Evolutionary conservation across 1,140 invertebrate species (phyloP).

Genomic region (Apolygus lucorum): DNA sequence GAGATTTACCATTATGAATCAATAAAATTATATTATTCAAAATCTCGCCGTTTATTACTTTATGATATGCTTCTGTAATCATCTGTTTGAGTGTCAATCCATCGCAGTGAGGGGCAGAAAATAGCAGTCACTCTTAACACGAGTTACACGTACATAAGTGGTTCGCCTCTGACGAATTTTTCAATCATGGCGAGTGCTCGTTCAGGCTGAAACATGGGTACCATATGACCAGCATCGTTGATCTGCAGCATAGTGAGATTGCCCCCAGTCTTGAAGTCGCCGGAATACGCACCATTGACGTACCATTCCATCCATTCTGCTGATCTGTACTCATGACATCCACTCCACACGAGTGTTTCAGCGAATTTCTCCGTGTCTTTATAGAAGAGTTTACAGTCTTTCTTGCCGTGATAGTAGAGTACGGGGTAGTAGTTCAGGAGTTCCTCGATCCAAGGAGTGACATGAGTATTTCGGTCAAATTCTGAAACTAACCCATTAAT

Average conservation of each 20-base stretch:
- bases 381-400: constrained; percentile 77
- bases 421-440: constrained; percentile 58
- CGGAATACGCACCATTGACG: constrained; percentile 25
- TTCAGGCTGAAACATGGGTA: constrained; percentile 69
- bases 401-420: constrained; percentile 62
- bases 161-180: constrained; percentile 59
- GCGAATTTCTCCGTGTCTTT: constrained; percentile 60
- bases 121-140: too few species aligned
- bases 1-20: too few species aligned
- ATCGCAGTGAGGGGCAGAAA: too few species aligned
- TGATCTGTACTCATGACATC: constrained; percentile 52
- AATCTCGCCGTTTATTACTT: too few species aligned
- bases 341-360: constrained; percentile 53
- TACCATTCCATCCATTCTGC: constrained; percentile 43
- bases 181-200: constrained; percentile 68
- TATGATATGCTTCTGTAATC: too few species aligned
- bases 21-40: too few species aligned
- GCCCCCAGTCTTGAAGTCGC: constrained; percentile 26
- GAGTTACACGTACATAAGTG: too few species aligned
- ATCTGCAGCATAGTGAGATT: constrained; percentile 69
- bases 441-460: constrained; percentile 63
- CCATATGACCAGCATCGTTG: constrained; percentile 74
- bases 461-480: too few species aligned
- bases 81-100: too few species aligned
- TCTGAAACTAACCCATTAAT: too few species aligned